These are phyloP conservation scores for Chlorops oryzae DNA, from an alignment of 1,140 invertebrate genomes.

Conservation along the genomic window DNA sequence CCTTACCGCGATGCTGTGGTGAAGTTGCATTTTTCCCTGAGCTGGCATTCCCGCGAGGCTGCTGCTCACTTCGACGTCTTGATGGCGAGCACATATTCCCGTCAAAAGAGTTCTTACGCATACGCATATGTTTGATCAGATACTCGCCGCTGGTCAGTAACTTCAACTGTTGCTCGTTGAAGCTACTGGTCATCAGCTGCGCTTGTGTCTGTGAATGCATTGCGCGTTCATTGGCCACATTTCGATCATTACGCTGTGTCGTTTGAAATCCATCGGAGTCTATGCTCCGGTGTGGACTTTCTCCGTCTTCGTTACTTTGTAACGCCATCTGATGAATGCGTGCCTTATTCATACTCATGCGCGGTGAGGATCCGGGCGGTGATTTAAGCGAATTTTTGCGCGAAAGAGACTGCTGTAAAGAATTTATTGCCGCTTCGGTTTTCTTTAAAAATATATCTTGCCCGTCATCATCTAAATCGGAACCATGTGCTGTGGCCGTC, in stretches of 20 bases:
- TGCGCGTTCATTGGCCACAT: no score
- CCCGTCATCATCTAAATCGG: constrained; percentile 49
- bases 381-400: constrained; percentile 43
- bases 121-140: constrained; percentile 36
- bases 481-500: not conserved
- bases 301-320: constrained; percentile 11
- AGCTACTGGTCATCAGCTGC: constrained; percentile 43
- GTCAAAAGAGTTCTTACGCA: constrained; percentile 52
- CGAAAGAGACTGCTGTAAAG: constrained; percentile 51
- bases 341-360: no score
- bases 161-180: constrained; percentile 41
- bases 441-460: constrained; percentile 60
- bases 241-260: no score
- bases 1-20: no score
- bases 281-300: constrained; percentile 39
- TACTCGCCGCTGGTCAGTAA: constrained; percentile 42
- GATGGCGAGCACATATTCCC: constrained; percentile 18
- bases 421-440: constrained; percentile 62
- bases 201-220: constrained; percentile 19
- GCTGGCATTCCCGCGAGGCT: no score
- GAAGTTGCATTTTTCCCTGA: constrained; percentile 13
- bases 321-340: constrained; percentile 14
- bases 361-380: constrained; percentile 22
- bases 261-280: constrained; percentile 17
- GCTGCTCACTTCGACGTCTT: constrained; percentile 2